Base-by-base conservation (phyloP, 2,113 vertebrate species). In the Panurus biarmicus region DNA sequence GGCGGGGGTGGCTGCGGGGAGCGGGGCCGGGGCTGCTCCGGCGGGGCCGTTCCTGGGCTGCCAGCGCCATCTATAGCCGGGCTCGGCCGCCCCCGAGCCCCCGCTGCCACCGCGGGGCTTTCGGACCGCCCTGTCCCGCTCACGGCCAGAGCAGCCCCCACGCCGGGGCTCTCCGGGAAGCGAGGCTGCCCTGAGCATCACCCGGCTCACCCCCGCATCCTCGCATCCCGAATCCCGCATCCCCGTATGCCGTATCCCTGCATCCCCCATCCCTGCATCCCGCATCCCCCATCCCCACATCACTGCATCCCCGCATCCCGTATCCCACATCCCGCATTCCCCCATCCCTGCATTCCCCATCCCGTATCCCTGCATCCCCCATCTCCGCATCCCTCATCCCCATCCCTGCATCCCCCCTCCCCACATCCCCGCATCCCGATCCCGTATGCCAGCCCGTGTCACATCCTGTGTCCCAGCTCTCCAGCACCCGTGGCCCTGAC, bases 21-120 rank as follows among this genome's bases (percentile, higher is more conserved):
- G 40, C 31, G 42, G 51, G 38, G 20, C 65, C 42, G 47, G 40
- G 18, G 38, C 71, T 2, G 78, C 76, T 64, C 45, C 53, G 53
- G 61, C 64, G 31, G 66, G 29, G 38, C 85, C 74, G 94, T 98
- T 98, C 96, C 95, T 95, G 97, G 94, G 97, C 97, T 92, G 96
- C 94, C 97, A 98, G 97, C 97, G 97, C 98, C 98, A 98, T 96
- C 98, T 98, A 98, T 87, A 78, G 97, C 94, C 93, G 95, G 91
- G 85, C 62, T 42, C 42, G 12, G 65, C 53, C 74, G 9, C 12
- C 72, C 21, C 61, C 67, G 3, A 66, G 53, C 66, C 74, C 67
- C 67, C 47, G 44, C 76, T 18, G 35, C 42, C 58, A 10, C n/a
- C 42, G 38, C 11, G 31, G 3, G 6, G 33, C 35, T 25, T 31